Base-by-base conservation (phyloP, 1,140 invertebrate species). In the Chrysomallon squamiferum region DNA sequence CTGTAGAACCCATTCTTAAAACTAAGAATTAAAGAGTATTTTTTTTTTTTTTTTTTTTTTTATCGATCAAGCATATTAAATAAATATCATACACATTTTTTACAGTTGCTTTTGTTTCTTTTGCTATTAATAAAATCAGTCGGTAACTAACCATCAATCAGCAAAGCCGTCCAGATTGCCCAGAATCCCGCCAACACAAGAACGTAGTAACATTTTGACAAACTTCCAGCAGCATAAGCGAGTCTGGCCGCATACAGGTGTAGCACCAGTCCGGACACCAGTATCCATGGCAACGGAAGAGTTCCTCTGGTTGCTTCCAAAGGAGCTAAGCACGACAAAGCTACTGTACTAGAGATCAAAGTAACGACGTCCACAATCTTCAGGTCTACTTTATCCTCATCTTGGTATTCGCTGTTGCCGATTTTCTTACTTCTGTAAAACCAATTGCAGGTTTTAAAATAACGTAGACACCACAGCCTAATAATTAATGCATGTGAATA, bases 231-330 rank as follows among this genome's bases (percentile, higher is more conserved):
- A n/a, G 74, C 68, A 62, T 73, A 79, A 3, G 75, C 69, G 22
- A 75, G 60, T n/a, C 77, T 63, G 18, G 69, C 74, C 15, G 63
- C 65, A 29, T 70, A 74, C 20, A 75, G 38, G 52, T 76, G 72
- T 1, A 72, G 50, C 22, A 77, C 52, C 1, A 74, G 65, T 11
- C 77, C 77, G 20, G 77, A 69, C 27, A 68, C 63, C 45, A 79
- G 56, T 7, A 79, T 38, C 68, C 74, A 71, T 2, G 77, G 67
- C n/a, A 79, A 18, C 4, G 72, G 49, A 13, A 43, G 50, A 18
- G 62, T 65, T 0, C 32, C 41, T 62, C 71, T 72, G 35, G 64
- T 62, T n/a, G 69, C 63, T 32, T 77, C 75, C 11, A 66, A 43
- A 0, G 77, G 65, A 13, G 75, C 72, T 15, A 77, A 62, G 11